These are phyloP conservation scores for Glaucidium brasilianum DNA, from an alignment of 2,113 vertebrate genomes.

Conservation along the genomic window DNA sequence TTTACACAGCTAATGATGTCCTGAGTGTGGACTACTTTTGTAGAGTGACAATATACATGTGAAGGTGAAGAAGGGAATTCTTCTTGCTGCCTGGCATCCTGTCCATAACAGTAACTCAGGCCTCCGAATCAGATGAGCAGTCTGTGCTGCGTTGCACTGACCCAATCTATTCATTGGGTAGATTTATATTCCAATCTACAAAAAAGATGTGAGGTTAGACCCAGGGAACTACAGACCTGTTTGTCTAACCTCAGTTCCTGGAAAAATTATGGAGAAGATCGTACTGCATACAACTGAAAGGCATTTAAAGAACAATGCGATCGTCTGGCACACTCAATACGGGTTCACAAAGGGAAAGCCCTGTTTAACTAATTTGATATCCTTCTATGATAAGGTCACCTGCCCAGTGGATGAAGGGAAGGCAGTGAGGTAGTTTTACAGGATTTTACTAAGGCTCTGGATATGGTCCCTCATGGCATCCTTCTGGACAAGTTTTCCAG, in stretches of 20 bases:
- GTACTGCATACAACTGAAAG: neutral
- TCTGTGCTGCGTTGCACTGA: neutral
- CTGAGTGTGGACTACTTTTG: neutral
- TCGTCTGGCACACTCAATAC: neutral
- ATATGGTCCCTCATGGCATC: neutral
- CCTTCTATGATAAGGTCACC: neutral
- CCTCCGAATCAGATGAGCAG: neutral
- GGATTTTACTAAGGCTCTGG: neutral
- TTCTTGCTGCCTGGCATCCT: neutral
- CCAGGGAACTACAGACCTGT: neutral
- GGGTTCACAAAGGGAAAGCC: neutral
- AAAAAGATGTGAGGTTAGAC: neutral
- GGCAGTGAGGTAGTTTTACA: neutral
- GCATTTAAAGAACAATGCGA: neutral
- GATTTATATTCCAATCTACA: neutral
- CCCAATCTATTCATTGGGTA: neutral
- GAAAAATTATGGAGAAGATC: neutral
- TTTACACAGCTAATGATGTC: neutral
- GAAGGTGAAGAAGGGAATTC: neutral
- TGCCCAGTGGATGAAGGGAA: neutral
- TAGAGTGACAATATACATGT: neutral
- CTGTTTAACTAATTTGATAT: neutral
- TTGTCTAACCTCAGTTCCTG: neutral
- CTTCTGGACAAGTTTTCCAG: neutral
- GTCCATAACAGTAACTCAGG: neutral